Base-by-base conservation (phyloP, 92 coral and sea anemone species). In the Phenganax subtilis region DNA sequence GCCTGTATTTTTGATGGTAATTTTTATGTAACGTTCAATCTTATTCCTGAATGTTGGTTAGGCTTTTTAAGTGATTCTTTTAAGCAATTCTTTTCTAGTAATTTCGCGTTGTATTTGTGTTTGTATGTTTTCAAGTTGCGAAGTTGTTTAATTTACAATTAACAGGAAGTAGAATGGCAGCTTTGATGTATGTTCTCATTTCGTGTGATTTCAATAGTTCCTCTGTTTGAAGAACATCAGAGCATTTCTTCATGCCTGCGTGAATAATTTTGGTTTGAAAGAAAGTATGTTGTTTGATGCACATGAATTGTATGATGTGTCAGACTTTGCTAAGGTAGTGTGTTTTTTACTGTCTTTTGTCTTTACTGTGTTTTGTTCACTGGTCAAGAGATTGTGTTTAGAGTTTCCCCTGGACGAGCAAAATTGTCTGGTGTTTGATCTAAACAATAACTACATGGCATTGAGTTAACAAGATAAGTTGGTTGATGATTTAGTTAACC, bases 211-310 rank as follows among this genome's bases (percentile, higher is more conserved):
- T 75, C 47, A 37, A 37, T 88, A 96, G 99, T 96, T 96, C 88
- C 85, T 87, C 75, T 96, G 99, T 83, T 57, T 89, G 86, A 92
- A 96, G 92, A 96, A 96, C 76, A 96, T 96, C 72, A 91, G 97
- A 78, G 90, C 74, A 60, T 96, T 96, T 58, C 88, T 96, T 8
- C 82, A 90, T 16, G 90, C 99, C 47, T 96, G 99, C 84, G 71
- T 80, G 51, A 86, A 87, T 54, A 70, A 86, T 54, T 96, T 96
- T 86, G 90, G 93, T 75, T 82, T 96, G 55, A 83, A 82, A 10
- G 81, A 86, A 56, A 91, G 85, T 11, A 97, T 91, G 70, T 77
- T 96, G 57, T 96, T 96, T 77, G 97, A 96, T 83, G 96, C 93
- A 5, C 89, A 83, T 54, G 99, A 92, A 68, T 76, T 96, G 20